phyloP scores from a whole-genome alignment of 2,113 vertebrate species.

The Peromyscus maniculatus region DNA sequence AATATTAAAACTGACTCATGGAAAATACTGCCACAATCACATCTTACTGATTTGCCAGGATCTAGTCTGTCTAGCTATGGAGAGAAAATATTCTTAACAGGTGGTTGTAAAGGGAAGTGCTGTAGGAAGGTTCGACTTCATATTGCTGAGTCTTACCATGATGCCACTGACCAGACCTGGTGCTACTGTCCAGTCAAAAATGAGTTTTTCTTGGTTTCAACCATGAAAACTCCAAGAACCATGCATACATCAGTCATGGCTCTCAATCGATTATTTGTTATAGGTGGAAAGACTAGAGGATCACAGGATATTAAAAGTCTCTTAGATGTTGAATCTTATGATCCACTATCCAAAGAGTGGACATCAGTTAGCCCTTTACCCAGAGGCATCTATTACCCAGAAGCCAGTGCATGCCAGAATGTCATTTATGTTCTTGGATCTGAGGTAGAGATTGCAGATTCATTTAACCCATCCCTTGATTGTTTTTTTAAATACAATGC shows the following conservation, averaged over 20 bases:
- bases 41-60: conserved; percentile 93
- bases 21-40: conserved; percentile 91
- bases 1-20: conserved; percentile 93
- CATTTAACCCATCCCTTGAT: conserved; percentile 97
- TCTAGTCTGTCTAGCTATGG: conserved; percentile 94
- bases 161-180: conserved; percentile 96
- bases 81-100: conserved; percentile 97
- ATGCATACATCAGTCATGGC: conserved; percentile 95
- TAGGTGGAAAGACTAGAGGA: conserved; percentile 95
- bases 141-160: conserved; percentile 93
- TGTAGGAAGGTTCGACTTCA: conserved; percentile 94
- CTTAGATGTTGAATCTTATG: conserved; percentile 95
- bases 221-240: conserved; percentile 95
- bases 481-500: conserved; percentile 96
- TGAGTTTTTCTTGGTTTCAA: conserved; percentile 90
- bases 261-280: conserved; percentile 93
- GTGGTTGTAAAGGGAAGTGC: conserved; percentile 95
- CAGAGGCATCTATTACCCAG: conserved; percentile 96
- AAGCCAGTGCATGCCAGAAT: conserved; percentile 94
- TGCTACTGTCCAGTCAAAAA: conserved; percentile 95
- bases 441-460: conserved; percentile 95
- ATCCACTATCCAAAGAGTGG: conserved; percentile 94
- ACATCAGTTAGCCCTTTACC: conserved; percentile 93
- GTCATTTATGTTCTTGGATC: conserved; percentile 97
- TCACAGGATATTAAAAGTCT: conserved; percentile 91